These are phyloP conservation scores for Trachelipus rathkii DNA, from an alignment of 1,140 invertebrate species.

Conservation along the genomic window DNA sequence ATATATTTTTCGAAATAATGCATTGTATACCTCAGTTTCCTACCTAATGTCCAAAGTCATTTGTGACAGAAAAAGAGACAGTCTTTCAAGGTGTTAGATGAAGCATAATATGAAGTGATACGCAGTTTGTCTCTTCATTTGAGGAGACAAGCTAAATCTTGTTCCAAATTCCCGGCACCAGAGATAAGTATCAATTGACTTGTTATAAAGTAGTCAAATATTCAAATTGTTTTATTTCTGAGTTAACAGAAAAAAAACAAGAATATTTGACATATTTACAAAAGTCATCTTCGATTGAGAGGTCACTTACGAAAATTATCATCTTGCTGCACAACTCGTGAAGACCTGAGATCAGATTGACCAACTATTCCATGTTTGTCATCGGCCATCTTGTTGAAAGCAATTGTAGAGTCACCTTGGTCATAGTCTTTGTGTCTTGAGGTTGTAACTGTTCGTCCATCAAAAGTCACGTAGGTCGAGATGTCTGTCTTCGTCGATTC, in stretches of 20 bases:
- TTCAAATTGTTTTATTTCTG: no score
- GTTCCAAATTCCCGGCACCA: not conserved
- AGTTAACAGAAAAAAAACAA: no score
- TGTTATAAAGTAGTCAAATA: no score
- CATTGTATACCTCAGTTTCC: no score
- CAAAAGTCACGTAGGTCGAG: not conserved
- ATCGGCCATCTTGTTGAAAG: not conserved
- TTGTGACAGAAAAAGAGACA: not conserved
- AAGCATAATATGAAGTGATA: not conserved
- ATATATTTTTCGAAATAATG: no score
- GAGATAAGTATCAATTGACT: not conserved
- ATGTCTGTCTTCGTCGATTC: not conserved
- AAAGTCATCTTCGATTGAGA: not conserved
- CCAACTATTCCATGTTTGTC: not conserved
- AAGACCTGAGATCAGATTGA: not conserved
- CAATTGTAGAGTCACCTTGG: not conserved
- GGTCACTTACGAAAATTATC: not conserved
- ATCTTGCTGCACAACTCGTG: not conserved
- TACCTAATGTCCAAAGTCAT: not conserved
- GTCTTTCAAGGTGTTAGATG: conserved; percentile 3
- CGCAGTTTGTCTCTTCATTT: not conserved
- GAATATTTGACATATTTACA: no score
- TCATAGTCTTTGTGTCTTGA: no score
- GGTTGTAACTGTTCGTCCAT: not conserved
- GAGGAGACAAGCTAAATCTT: not conserved